Percentiles rank a stretch among this genome's conserved stretches.
These are phyloP conservation scores for Chrysomela aeneicollis DNA, from an alignment of 2,888 invertebrate species.

Conservation along the genomic window DNA sequence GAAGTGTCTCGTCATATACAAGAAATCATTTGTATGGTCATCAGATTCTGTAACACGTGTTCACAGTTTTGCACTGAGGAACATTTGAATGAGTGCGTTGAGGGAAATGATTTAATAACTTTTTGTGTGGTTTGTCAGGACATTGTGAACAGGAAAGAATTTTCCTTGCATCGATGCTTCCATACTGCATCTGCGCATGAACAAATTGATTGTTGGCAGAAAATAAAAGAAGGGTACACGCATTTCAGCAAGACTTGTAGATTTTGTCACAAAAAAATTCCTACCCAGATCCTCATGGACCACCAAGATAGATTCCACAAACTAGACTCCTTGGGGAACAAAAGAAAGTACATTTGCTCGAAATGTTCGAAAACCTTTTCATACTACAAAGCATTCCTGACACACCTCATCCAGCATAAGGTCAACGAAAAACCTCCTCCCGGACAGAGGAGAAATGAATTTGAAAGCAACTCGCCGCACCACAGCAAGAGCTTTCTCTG, in stretches of 20 bases:
- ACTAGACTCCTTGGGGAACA: not conserved
- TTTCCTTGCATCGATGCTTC: slow-evolving; percentile 7
- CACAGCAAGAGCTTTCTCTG: slow-evolving; percentile 38
- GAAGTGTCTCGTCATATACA: not conserved
- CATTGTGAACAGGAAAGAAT: not conserved
- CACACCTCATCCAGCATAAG: not conserved
- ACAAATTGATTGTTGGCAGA: not conserved
- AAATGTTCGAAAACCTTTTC: slow-evolving; percentile 63
- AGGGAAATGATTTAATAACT: not conserved
- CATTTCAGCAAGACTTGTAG: not conserved
- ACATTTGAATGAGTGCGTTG: not conserved
- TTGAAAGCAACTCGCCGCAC: slow-evolving; percentile 16
- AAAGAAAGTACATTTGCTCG: slow-evolving; percentile 57
- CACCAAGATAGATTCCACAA: not conserved
- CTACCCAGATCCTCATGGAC: not conserved
- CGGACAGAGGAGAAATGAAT: not conserved
- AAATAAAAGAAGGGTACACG: not conserved
- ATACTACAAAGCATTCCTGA: slow-evolving; percentile 10
- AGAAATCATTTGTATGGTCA: slow-evolving; percentile 1
- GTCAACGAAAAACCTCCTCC: not conserved
- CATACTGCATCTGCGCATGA: not conserved
- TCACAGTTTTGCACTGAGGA: not conserved
- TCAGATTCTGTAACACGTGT: slow-evolving; percentile 7
- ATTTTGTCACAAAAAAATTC: not conserved
- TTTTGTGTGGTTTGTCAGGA: slow-evolving; percentile 7